These are phyloP conservation scores for Campaea margaritaria DNA, from an alignment of 2,888 invertebrate species.

Conservation along the genomic window DNA sequence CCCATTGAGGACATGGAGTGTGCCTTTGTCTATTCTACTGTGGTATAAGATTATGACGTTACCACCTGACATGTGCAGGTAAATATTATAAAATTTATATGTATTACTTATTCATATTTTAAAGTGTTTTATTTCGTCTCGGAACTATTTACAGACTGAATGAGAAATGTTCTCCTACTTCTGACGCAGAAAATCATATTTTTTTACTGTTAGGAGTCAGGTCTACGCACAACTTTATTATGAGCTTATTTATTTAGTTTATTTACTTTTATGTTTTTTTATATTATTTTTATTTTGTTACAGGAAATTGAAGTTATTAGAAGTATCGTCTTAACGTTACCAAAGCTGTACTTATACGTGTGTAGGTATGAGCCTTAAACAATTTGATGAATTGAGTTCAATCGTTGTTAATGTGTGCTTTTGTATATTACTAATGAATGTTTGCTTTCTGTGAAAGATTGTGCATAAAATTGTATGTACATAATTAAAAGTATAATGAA, in stretches of 20 bases:
- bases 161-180: background rate
- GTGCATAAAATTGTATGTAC: no score
- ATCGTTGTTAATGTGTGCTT: constrained; percentile 13
- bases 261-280: no score
- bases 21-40: constrained; percentile 87
- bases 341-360: background rate
- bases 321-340: constrained; percentile 7
- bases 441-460: constrained; percentile 34
- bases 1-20: constrained; percentile 92
- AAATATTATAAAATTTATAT: constrained; percentile 35
- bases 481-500: constrained; percentile 16
- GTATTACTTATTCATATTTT: background rate
- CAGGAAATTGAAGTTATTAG: constrained; percentile 27
- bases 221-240: no score
- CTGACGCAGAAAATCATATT: no score
- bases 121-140: constrained; percentile 1
- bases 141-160: background rate
- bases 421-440: constrained; percentile 25
- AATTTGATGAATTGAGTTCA: constrained; percentile 9
- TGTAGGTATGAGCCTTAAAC: constrained; percentile 22
- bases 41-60: constrained; percentile 88
- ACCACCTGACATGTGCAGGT: constrained; percentile 87
- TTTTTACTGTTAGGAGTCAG: no score
- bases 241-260: no score
- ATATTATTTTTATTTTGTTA: constrained; percentile 14